A percentile compares a stretch with the other conserved stretches of the same genome.
Evolutionary conservation across 2,113 vertebrate genomes (phyloP).

Genomic region (Glaucomys volans): DNA sequence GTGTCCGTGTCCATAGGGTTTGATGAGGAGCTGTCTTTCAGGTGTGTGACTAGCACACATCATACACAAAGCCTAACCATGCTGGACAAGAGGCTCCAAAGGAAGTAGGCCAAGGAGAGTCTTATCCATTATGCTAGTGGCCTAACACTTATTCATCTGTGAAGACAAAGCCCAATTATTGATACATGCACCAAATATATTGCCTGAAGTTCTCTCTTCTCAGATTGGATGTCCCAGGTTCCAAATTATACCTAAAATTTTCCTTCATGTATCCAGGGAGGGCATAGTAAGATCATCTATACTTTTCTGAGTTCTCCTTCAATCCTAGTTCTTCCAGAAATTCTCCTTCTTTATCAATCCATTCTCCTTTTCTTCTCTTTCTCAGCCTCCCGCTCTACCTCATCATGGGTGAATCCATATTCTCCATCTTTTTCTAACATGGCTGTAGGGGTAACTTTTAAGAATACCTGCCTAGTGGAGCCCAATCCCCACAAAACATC

Average conservation of each 20-base stretch:
- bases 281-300: background rate
- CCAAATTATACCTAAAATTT: background rate
- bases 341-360: background rate
- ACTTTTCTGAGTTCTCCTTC: background rate
- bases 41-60: background rate
- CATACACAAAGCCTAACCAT: rapidly evolving
- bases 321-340: background rate
- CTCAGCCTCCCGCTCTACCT: background rate
- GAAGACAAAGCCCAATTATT: background rate
- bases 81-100: background rate
- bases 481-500: background rate
- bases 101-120: background rate
- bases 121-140: background rate
- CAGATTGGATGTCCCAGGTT: background rate
- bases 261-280: background rate
- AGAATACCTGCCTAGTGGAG: background rate
- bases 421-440: background rate
- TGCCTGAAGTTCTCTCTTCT: background rate
- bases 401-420: background rate
- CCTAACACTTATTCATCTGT: background rate
- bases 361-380: background rate
- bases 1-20: background rate
- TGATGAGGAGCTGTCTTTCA: background rate
- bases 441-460: background rate
- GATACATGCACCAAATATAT: background rate